Conservation (phyloP, 2,113 vertebrate genomes). For the Sardina pilchardus region DNA sequence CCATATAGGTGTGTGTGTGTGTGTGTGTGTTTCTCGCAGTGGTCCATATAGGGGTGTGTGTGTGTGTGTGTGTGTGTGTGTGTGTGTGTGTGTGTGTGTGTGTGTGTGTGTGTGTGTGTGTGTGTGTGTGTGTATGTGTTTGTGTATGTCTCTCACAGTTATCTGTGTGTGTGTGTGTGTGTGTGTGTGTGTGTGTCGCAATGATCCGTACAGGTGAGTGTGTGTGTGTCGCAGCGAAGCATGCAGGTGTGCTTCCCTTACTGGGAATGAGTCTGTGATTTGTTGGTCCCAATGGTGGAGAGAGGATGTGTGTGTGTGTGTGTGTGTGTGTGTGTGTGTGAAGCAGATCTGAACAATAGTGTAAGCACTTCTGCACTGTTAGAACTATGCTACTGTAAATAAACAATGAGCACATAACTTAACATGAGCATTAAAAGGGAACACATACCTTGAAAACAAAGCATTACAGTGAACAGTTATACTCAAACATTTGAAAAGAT, state of each 20-base stretch:
- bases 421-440: too few relatives aligned
- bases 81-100: conserved; percentile 14
- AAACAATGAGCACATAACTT: too few relatives aligned
- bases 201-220: background rate
- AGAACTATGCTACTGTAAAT: too few relatives aligned
- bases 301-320: background rate
- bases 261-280: background rate
- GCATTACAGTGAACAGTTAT: too few relatives aligned
- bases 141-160: conserved; percentile 23
- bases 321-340: conserved; percentile 23
- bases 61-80: conserved; percentile 15
- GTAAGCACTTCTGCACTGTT: too few relatives aligned
- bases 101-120: conserved; percentile 27
- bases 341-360: too few relatives aligned
- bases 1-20: background rate
- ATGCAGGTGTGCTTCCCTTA: background rate
- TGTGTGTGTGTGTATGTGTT: conserved; percentile 43
- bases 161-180: background rate
- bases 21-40: background rate
- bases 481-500: too few relatives aligned
- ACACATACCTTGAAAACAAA: too few relatives aligned
- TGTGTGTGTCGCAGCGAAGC: background rate
- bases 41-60: background rate
- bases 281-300: background rate
- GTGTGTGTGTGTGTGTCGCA: too few relatives aligned